A percentile compares a stretch with the other conserved stretches of the same genome.
Conservation (phyloP, 2,888 invertebrate genomes). For the Salticus scenicus region DNA sequence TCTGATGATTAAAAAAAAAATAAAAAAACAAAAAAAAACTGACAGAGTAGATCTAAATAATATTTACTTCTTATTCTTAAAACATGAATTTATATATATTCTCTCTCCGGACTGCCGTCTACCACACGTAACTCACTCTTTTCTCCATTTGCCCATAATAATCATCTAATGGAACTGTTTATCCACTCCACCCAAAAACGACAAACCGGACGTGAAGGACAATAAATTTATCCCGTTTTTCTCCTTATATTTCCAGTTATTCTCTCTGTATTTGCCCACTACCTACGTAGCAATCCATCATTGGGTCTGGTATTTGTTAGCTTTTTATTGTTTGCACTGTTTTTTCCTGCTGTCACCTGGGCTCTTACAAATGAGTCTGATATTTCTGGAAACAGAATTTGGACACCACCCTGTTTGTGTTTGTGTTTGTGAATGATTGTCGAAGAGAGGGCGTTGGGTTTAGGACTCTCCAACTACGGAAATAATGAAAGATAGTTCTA, state of each 20-base stretch:
- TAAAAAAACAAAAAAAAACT: no score
- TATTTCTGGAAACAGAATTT: constrained; percentile 4
- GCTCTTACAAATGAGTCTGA: not conserved
- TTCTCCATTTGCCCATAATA: constrained; percentile 18
- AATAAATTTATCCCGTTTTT: constrained; percentile 60
- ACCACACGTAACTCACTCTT: constrained; percentile 18
- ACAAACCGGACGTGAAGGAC: constrained; percentile 54
- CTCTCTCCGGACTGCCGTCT: not conserved
- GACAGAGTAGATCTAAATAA: no score
- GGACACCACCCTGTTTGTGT: constrained; percentile 16
- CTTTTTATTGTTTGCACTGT: constrained; percentile 1
- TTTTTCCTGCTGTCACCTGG: not conserved
- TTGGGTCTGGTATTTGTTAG: constrained; percentile 45
- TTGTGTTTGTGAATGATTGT: constrained; percentile 3
- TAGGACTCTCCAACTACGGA: not conserved
- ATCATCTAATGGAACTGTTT: constrained; percentile 69
- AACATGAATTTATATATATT: no score
- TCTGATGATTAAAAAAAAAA: no score
- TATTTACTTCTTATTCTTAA: no score
- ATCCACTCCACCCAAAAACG: constrained; percentile 50
- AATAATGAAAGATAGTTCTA: not conserved
- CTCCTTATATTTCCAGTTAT: constrained; percentile 25
- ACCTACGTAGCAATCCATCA: constrained; percentile 42
- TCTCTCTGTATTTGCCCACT: constrained; percentile 34
- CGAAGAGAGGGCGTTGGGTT: not conserved